These are phyloP conservation scores for Drosophila colorata DNA, from an alignment of 2,888 invertebrate species.

Conservation along the genomic window DNA sequence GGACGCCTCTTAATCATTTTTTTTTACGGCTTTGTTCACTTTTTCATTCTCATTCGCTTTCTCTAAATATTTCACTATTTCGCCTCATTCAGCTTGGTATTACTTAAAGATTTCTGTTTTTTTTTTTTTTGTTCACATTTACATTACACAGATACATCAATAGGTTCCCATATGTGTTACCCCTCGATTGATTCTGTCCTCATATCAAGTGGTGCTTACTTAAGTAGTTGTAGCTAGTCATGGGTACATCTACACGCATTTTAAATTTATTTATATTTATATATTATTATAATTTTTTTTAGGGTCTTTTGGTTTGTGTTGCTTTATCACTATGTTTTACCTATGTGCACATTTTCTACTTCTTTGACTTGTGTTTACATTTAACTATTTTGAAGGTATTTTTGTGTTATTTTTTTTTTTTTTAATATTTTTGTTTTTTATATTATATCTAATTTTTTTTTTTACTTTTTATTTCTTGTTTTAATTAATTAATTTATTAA, in stretches of 20 bases:
- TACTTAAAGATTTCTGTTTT: constrained; percentile 17
- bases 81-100: constrained; percentile 28
- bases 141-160: constrained; percentile 71
- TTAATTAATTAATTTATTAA: too few relatives aligned
- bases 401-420: constrained; percentile 22
- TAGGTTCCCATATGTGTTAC: constrained; percentile 49
- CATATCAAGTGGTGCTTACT: constrained; percentile 41
- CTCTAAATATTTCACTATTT: constrained; percentile 73
- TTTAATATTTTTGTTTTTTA: constrained; percentile 1
- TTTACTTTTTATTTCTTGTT: constrained; percentile 15
- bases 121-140: constrained; percentile 57
- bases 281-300: constrained; percentile 6
- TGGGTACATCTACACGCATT: constrained; percentile 48
- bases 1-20: constrained; percentile 38
- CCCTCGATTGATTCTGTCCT: constrained; percentile 27
- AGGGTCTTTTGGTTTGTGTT: constrained; percentile 47
- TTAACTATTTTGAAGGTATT: constrained; percentile 48
- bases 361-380: constrained; percentile 51
- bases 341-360: constrained; percentile 60
- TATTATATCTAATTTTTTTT: constrained; percentile 15
- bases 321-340: constrained; percentile 60
- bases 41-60: constrained; percentile 19
- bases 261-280: constrained; percentile 7
- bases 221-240: constrained; percentile 44
- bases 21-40: background rate